Conservation (phyloP, 2,797 vertebrate genomes). For the Cygnus olor region DNA sequence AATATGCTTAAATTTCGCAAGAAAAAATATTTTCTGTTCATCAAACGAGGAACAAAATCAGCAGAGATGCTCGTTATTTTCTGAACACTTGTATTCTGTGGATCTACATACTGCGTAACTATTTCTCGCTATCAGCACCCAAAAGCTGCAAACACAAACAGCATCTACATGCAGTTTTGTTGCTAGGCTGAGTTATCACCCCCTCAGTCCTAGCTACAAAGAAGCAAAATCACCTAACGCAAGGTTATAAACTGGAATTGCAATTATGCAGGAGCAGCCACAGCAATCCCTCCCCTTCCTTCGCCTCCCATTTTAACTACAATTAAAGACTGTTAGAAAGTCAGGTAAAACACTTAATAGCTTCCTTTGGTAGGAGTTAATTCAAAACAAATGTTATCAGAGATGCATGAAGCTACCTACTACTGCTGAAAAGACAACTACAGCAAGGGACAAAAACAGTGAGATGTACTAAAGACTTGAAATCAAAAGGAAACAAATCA, state of each 20-base stretch:
- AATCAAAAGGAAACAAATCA: constrained; percentile 65
- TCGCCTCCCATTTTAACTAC: constrained; percentile 15
- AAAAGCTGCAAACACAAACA: neutral
- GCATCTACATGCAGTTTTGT: rapidly evolving
- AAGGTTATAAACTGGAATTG: neutral
- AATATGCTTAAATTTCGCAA: neutral
- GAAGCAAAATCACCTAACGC: neutral
- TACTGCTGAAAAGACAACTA: constrained; percentile 74
- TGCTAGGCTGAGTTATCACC: neutral
- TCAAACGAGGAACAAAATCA: neutral
- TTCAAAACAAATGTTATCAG: constrained; percentile 72
- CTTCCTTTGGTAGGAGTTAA: constrained; percentile 60
- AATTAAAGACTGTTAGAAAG: constrained; percentile 14
- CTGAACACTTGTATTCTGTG: too few relatives aligned
- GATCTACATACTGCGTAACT: neutral
- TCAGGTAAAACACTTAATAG: neutral
- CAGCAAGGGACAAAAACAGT: constrained; percentile 74
- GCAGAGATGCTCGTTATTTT: neutral
- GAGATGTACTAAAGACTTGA: constrained; percentile 73
- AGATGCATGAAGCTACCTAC: constrained; percentile 71
- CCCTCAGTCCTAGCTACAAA: neutral
- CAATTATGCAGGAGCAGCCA: neutral
- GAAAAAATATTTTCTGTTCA: neutral
- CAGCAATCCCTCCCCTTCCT: neutral
- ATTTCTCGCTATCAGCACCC: neutral